These are phyloP conservation scores for Dermochelys coriacea DNA, from an alignment of 2,797 vertebrate species.

Conservation along the genomic window DNA sequence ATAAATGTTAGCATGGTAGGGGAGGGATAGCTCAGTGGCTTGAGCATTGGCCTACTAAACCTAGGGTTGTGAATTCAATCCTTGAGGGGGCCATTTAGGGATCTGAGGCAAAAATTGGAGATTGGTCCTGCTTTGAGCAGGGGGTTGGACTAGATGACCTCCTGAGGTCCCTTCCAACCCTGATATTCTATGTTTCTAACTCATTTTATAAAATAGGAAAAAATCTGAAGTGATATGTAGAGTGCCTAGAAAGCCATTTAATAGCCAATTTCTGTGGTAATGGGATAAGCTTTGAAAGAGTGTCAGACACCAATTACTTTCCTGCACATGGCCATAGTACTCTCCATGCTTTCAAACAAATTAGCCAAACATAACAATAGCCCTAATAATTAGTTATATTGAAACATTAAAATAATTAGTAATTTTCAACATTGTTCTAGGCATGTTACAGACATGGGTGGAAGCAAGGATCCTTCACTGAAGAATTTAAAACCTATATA, in stretches of 20 bases:
- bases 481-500: not conserved
- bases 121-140: too few species aligned
- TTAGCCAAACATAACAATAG: not conserved
- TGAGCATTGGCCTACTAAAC: too few species aligned
- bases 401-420: not conserved
- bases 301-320: not conserved
- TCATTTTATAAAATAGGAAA: not conserved
- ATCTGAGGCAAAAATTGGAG: too few species aligned
- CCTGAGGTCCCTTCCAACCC: too few species aligned
- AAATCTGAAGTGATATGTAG: not conserved
- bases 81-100: too few species aligned
- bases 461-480: accelerated
- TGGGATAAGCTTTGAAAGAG: not conserved
- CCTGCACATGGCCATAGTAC: not conserved
- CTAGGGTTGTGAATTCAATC: too few species aligned
- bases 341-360: not conserved
- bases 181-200: not conserved
- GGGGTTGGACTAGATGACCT: too few species aligned
- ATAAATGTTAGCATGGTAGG: not conserved
- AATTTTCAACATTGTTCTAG: accelerated
- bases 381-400: not conserved
- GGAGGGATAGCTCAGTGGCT: too few species aligned
- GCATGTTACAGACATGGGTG: not conserved
- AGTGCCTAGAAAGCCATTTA: not conserved
- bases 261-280: not conserved